Evolutionary conservation across 2,797 vertebrate species (phyloP).

Genomic region (Dipus sagitta): DNA sequence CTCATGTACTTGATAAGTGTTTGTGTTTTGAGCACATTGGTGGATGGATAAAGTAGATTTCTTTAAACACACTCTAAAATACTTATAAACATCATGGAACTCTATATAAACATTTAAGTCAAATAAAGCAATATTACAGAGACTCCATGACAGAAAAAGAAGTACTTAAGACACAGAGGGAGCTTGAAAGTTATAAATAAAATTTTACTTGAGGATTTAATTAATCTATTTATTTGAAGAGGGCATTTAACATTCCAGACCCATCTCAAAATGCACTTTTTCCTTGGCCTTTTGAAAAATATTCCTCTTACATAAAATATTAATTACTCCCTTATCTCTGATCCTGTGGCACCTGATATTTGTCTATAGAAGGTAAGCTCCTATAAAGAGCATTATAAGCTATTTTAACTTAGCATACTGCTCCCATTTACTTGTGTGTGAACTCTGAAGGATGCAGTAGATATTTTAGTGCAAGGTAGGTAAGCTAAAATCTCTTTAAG

Average conservation of each 20-base stretch:
- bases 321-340: background rate
- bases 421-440: background rate
- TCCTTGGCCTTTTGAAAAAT: background rate
- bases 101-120: constrained; percentile 31
- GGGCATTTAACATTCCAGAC: background rate
- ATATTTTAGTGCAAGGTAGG: constrained; percentile 7
- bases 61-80: constrained; percentile 1
- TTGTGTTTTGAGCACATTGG: background rate
- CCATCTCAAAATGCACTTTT: background rate
- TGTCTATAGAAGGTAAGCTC: background rate
- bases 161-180: constrained; percentile 8
- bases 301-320: background rate
- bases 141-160: background rate
- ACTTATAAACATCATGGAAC: constrained; percentile 12
- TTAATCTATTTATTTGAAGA: constrained; percentile 15
- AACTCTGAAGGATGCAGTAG: background rate
- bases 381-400: constrained; percentile 30
- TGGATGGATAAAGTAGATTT: background rate
- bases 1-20: background rate
- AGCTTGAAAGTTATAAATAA: background rate
- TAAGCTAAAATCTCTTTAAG: constrained; percentile 20
- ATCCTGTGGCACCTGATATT: constrained; percentile 1
- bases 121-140: constrained; percentile 9
- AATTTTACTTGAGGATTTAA: constrained; percentile 29
- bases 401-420: constrained; percentile 2